Conservation (phyloP, 92 coral and sea anemone species). For the Galaxea fascicularis region DNA sequence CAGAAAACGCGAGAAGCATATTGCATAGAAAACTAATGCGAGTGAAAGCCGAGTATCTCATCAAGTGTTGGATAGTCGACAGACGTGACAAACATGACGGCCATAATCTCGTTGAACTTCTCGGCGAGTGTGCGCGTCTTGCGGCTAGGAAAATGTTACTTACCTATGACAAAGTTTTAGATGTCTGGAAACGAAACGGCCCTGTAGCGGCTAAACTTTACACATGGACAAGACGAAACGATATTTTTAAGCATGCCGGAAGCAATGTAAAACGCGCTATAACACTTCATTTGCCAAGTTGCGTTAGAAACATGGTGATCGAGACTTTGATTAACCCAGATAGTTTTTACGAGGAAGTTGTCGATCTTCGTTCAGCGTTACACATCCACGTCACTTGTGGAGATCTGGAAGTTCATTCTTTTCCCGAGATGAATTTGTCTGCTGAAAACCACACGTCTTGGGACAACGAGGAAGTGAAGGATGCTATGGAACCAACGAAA, state of each 20-base stretch:
- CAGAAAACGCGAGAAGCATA: conserved; percentile 26
- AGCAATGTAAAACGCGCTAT: too few relatives aligned
- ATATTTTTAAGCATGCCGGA: too few relatives aligned
- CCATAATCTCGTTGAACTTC: neutral
- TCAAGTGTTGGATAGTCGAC: conserved; percentile 30
- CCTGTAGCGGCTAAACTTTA: conserved; percentile 77
- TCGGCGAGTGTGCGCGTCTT: conserved; percentile 16
- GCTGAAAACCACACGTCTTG: conserved; percentile 29
- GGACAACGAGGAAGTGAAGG: conserved; percentile 14
- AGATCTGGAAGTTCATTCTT: conserved; percentile 33
- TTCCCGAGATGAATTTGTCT: neutral
- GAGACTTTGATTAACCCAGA: neutral
- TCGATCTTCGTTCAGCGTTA: neutral
- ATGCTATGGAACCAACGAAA: conserved; percentile 39
- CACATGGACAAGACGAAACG: conserved; percentile 67
- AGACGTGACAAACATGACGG: neutral
- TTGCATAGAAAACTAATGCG: conserved; percentile 42
- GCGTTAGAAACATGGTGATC: conserved; percentile 35
- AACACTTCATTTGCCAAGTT: conserved; percentile 39
- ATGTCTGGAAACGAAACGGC: conserved; percentile 67
- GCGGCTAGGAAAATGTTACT: conserved; percentile 8
- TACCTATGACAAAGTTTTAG: conserved; percentile 41
- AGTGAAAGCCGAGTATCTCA: conserved; percentile 57
- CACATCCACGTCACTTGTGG: conserved; percentile 48
- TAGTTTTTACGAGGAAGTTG: neutral